Percentiles rank a stretch among this genome's conserved stretches.
phyloP scores from a whole-genome alignment of 1,140 invertebrate genomes.

The Gonioctena quinquepunctata region DNA sequence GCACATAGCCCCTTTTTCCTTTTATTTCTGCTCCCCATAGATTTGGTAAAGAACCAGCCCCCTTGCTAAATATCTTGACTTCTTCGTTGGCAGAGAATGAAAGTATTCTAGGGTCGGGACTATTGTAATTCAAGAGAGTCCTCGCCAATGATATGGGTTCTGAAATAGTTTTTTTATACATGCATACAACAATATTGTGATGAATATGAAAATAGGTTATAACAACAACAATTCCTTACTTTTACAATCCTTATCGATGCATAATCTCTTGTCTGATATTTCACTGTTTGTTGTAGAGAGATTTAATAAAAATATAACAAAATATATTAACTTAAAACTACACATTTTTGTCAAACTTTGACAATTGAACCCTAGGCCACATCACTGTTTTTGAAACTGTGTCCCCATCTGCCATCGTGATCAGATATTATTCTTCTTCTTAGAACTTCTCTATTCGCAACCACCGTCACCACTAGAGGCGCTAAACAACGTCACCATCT shows the following conservation, averaged over 20 bases:
- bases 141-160: conserved; percentile 68
- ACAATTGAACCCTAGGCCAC: conserved; percentile 56
- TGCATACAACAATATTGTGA: conserved; percentile 33
- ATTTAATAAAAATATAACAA: conserved; percentile 51
- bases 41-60: conserved; percentile 65
- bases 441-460: too few species aligned
- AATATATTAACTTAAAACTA: conserved; percentile 56
- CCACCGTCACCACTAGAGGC: too few species aligned
- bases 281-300: conserved; percentile 33
- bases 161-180: conserved; percentile 58
- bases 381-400: conserved; percentile 43
- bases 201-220: conserved; percentile 12
- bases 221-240: conserved; percentile 54
- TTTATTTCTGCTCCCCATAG: conserved; percentile 76
- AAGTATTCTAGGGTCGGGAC: conserved; percentile 63
- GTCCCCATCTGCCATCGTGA: conserved; percentile 11
- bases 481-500: too few species aligned
- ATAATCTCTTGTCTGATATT: conserved; percentile 66
- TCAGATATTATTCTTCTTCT: too few species aligned
- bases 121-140: conserved; percentile 63
- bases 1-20: conserved; percentile 72
- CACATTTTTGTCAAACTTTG: conserved; percentile 59
- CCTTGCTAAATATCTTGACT: conserved; percentile 72
- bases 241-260: conserved; percentile 64
- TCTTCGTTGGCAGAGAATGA: conserved; percentile 67